A percentile compares a stretch with the other conserved stretches of the same genome.
Evolutionary conservation across 2,113 vertebrate species (phyloP).

Genomic region (Sinosuthora webbiana): DNA sequence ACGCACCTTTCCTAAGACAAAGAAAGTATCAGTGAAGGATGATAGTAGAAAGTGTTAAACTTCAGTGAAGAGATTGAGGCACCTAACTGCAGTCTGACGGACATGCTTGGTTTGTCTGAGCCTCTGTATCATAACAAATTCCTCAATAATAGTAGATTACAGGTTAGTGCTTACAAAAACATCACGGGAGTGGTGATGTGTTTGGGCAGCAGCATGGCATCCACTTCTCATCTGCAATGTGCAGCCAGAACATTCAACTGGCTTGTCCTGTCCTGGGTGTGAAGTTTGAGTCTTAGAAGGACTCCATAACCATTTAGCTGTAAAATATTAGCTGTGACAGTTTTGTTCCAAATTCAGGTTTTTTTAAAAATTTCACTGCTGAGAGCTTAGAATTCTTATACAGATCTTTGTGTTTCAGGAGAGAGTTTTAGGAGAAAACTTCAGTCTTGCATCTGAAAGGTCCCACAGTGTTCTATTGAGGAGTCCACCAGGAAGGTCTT

Average conservation of each 20-base stretch:
- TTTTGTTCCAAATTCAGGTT: not conserved
- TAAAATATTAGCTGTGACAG: not conserved
- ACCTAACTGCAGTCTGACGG: not conserved
- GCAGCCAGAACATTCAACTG: not conserved
- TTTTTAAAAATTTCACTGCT: not conserved
- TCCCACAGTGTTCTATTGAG: not conserved
- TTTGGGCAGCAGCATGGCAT: not conserved
- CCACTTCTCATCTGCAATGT: not conserved
- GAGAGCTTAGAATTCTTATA: not conserved
- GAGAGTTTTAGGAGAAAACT: not conserved
- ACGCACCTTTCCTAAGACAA: not conserved
- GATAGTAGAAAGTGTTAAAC: not conserved
- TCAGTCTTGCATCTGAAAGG: not conserved
- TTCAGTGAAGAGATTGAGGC: not conserved
- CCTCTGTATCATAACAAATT: not conserved
- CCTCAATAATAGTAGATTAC: not conserved
- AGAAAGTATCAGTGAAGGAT: not conserved
- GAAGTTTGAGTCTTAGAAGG: not conserved
- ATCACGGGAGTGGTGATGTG: not conserved
- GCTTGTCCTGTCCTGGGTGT: not conserved
- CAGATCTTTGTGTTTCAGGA: not conserved
- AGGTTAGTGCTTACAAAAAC: not conserved
- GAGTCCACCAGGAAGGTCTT: not conserved
- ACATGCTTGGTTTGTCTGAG: not conserved
- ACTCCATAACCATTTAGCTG: not conserved